Base-by-base conservation (phyloP, 1,140 invertebrate species). In the Nasonia giraulti region DNA sequence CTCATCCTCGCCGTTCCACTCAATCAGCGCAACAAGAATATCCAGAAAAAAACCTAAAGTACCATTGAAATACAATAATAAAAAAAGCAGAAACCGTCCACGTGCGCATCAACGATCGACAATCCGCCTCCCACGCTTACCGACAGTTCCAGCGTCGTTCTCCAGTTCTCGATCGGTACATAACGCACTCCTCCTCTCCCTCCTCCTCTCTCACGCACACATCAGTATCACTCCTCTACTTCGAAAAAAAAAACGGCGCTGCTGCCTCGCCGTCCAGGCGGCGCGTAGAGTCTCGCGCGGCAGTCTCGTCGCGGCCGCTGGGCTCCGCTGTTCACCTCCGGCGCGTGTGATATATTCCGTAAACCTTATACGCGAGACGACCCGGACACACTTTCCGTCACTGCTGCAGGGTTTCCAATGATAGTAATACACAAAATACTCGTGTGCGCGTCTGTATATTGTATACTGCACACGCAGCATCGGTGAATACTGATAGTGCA, bases 251-350 rank as follows among this genome's bases (percentile, higher is more conserved):
- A 71, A 33, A 7, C 68, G 66, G 68, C 66, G 33, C 20, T 40
- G 37, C 31, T 33, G 68, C 68, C 68, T 31, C 68, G 23, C 11
- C 68, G 68, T 44, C 74, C 74, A 75, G 40, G 55, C 55, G 55
- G 55, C 55, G 14, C 55, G 55, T 62, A 62, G 55, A 62, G n/a
- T n/a, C 17, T 62, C 33, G 74, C 11, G 69, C 71, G 66, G 66
- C 76, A 83, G 82, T 83, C 75, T 78, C 82, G 75, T 83, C 82
- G 82, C 75, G 75, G 66, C 82, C 75, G 75, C 75, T 78, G 62
- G 82, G 62, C 62, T 83, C 75, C 27, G 69, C 27, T 33, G 69
- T 27, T 73, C 69, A 12, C 27, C 69, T 37, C 27, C 17, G 11
- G 23, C 68, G n/a, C 14, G 23, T 71, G 33, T 37, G 33, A 71